phyloP scores from a whole-genome alignment of 1,140 invertebrate species.

The Wiebesia pumilae region DNA sequence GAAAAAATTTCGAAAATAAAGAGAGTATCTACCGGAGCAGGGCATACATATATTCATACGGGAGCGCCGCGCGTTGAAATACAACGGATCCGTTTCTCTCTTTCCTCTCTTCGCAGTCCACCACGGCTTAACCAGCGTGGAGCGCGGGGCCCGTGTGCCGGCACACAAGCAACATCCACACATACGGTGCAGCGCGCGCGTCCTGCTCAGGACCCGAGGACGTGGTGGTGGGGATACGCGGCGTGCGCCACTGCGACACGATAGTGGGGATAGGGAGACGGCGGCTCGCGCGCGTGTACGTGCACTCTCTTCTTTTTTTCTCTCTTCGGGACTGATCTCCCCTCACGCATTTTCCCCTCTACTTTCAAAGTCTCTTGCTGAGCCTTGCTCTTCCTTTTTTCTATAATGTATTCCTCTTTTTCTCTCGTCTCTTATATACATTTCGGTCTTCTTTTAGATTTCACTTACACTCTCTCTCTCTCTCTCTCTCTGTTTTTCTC shows the following conservation, averaged over 20 bases:
- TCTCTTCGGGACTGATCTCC: not conserved
- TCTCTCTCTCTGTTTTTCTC: slow-evolving; percentile 20
- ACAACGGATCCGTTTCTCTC: not conserved
- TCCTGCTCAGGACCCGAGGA: not conserved
- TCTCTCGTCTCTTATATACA: slow-evolving; percentile 34
- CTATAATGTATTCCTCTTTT: slow-evolving; percentile 57
- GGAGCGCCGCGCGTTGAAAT: not conserved
- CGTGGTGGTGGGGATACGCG: slow-evolving; percentile 38
- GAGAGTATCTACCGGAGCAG: slow-evolving; percentile 26
- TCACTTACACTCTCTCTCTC: slow-evolving; percentile 29
- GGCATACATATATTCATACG: slow-evolving; percentile 36
- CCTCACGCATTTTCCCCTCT: slow-evolving; percentile 52
- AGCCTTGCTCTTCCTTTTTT: slow-evolving; percentile 48
- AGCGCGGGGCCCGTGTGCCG: not conserved
- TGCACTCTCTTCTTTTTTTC: slow-evolving; percentile 27
- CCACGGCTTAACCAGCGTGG: too few species aligned
- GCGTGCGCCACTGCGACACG: slow-evolving; percentile 45
- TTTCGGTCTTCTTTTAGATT: slow-evolving; percentile 44
- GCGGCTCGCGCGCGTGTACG: slow-evolving; percentile 27
- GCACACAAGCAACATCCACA: not conserved
- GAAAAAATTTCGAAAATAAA: slow-evolving; percentile 18
- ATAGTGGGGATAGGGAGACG: slow-evolving; percentile 38
- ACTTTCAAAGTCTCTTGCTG: slow-evolving; percentile 42
- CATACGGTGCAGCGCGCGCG: not conserved
- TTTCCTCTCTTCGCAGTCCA: not conserved